Evolutionary conservation across 1,140 invertebrate genomes (phyloP), one percentile per base, ranked within the genome.

Genomic region (Nylanderia fulva): DNA sequence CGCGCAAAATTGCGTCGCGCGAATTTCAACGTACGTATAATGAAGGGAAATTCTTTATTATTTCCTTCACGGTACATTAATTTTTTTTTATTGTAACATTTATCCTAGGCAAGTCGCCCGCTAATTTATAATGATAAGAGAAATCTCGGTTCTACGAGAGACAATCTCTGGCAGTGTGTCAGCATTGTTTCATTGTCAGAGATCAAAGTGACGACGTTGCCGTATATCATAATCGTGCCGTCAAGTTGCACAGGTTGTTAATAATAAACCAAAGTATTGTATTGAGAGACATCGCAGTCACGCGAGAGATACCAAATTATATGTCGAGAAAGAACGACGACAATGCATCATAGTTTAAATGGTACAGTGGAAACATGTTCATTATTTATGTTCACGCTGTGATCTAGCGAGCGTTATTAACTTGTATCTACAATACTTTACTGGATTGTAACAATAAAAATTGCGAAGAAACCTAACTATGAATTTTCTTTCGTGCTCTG

Each of bases 201-300:
- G 27, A 75, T 63, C 58, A 63, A 29, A 76, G 58, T 76, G 74
- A 45, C 58, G 39, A 76, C 33, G 56, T 27, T 61, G 18, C 29
- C 56, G 33, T 42, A 29, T 24, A 54, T 24, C 4, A 24, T 24
- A 42, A 61, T 36, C 24, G 15, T 42, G 24, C 58, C 11, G 74
- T 63, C 72, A 76, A 36, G 39, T 39, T 76, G 72, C 24, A n/a
- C n/a, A 63, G 21, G 56, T 63, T 64, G 74, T 76, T 76, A 42
- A 63, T 63, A 76, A 76, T 63, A 24, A 76, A 61, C 18, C 56
- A 45, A 48, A 63, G 74, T 76, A 75, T 36, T 15, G 29, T 54
- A 74, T 61, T 56, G 74, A 63, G 74, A 76, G 56, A 76, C 74
- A 18, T 61, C 54, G 33, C 36, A 74, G 71, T 74, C 72, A 54